Evolutionary conservation across 1,140 invertebrate genomes (phyloP).

Genomic region (Thaumetopoea pityocampa): DNA sequence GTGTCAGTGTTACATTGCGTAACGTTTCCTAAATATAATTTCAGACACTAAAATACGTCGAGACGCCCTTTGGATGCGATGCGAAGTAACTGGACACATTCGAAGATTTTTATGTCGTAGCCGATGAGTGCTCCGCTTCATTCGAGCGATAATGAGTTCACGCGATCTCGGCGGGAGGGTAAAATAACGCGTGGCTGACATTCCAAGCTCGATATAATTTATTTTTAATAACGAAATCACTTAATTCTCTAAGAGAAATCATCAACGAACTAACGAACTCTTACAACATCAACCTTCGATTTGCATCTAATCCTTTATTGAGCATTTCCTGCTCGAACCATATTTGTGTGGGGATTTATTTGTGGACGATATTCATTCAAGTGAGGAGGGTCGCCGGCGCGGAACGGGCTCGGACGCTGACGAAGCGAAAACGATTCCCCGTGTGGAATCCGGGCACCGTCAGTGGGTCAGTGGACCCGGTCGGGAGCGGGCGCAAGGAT

Average conservation of each 20-base stretch:
- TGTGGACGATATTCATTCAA: slow-evolving; percentile 26
- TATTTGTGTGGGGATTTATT: slow-evolving; percentile 18
- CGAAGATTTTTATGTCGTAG: slow-evolving; percentile 3
- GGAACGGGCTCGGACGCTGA: slow-evolving; percentile 32
- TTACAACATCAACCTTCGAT: slow-evolving; percentile 53
- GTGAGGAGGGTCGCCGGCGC: slow-evolving; percentile 12
- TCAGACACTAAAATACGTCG: slow-evolving; percentile 24
- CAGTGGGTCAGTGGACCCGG: slow-evolving; percentile 58
- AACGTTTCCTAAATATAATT: slow-evolving; percentile 23
- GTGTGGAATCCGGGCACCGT: slow-evolving; percentile 38
- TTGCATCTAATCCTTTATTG: slow-evolving; percentile 26
- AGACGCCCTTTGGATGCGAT: too few relatives aligned
- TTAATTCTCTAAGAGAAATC: too few relatives aligned
- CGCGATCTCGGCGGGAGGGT: slow-evolving; percentile 60
- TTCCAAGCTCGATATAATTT: slow-evolving; percentile 59
- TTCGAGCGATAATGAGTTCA: slow-evolving; percentile 62
- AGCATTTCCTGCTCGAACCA: slow-evolving; percentile 33
- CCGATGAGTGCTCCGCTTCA: slow-evolving; percentile 9
- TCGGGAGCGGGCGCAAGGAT: slow-evolving; percentile 33
- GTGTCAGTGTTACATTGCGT: slow-evolving; percentile 32
- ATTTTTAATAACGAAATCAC: slow-evolving; percentile 70
- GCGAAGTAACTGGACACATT: too few relatives aligned
- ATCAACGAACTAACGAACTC: slow-evolving; percentile 58
- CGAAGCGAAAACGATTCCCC: slow-evolving; percentile 45
- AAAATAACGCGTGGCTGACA: slow-evolving; percentile 45